Conservation (phyloP, 2,113 vertebrate genomes). For the Oreochromis aureus region DNA sequence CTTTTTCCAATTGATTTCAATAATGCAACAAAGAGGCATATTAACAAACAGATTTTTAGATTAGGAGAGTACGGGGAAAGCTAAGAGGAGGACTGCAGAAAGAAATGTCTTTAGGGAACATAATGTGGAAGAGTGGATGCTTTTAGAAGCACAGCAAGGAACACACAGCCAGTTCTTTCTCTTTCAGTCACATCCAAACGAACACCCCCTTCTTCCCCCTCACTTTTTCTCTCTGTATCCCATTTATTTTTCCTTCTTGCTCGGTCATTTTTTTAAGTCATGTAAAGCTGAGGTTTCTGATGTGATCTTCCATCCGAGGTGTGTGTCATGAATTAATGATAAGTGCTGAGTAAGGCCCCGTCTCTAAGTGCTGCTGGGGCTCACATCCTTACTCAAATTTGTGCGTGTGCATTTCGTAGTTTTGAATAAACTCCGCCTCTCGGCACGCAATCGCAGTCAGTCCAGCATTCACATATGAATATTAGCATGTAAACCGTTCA, state of each 20-base stretch:
- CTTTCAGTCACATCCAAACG: not conserved
- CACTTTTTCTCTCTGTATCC: not conserved
- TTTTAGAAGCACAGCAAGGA: conserved; percentile 5
- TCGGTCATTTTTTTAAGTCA: not conserved
- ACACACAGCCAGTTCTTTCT: not conserved
- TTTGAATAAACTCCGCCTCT: conserved; percentile 1
- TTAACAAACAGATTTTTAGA: not conserved
- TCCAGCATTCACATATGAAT: not conserved
- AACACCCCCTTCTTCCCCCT: not conserved
- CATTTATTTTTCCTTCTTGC: not conserved
- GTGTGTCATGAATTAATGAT: conserved; percentile 64
- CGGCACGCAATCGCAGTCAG: not conserved
- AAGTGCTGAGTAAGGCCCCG: conserved; percentile 51
- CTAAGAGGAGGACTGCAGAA: not conserved
- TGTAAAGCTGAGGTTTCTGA: conserved; percentile 19
- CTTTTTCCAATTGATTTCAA: not conserved
- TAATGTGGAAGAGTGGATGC: not conserved
- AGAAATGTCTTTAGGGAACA: conserved; percentile 11
- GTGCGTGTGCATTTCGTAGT: not conserved
- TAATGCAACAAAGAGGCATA: not conserved
- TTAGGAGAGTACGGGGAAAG: not conserved
- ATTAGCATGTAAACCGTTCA: not conserved
- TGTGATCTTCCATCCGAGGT: conserved; percentile 22
- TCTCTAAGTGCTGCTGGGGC: conserved; percentile 51
- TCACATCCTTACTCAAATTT: conserved; percentile 2